Evolutionary conservation across 2,797 vertebrate genomes (phyloP), one percentile per base, ranked within the genome.

Genomic region (Paguma larvata): DNA sequence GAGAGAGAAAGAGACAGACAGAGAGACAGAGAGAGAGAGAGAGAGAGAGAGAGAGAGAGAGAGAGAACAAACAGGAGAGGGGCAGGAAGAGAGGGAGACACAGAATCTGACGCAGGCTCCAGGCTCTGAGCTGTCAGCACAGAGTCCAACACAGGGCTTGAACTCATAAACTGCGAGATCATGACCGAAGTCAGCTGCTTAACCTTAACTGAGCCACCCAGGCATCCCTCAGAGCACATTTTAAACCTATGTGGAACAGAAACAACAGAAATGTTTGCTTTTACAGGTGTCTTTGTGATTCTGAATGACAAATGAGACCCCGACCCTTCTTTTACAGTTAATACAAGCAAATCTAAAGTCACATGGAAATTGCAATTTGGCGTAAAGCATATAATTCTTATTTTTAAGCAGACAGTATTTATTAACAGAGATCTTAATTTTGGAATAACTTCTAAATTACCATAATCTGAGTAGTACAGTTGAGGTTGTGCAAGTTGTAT

Each of bases 371-470:
- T n/a, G 30, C 8, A 93, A 1, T 92, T 95, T 83, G 41, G 6
- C 59, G 34, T 63, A 73, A 96, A 95, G 79, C 23, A 8, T 70
- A 38, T 73, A 51, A 65, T 92, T 86, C n/a, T 73, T 67, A 15
- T 38, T 72, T 93, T 96, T 92, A 80, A 90, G 34, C 59, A 78
- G 95, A 85, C 1, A 84, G 15, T 89, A 68, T 87, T 95, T 82
- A 89, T 87, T 94, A 65, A 87, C 14, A 63, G 62, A 92, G 21
- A 0, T 93, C 56, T 93, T 96, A 59, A 72, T 91, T 97, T 97
- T 86, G 85, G 91, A 92, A 62, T 91, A 86, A 25, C 46, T 53
- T 96, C 46, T 82, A 11, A 48, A 72, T 87, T 97, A 65, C 32
- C 25, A 63, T 32, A 89, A 46, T 80, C 21, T 72, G 25, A 41